Evolutionary conservation across 2,888 invertebrate genomes (phyloP), one percentile per base, ranked within the genome.

Genomic region (Chymomyza caudatula): DNA sequence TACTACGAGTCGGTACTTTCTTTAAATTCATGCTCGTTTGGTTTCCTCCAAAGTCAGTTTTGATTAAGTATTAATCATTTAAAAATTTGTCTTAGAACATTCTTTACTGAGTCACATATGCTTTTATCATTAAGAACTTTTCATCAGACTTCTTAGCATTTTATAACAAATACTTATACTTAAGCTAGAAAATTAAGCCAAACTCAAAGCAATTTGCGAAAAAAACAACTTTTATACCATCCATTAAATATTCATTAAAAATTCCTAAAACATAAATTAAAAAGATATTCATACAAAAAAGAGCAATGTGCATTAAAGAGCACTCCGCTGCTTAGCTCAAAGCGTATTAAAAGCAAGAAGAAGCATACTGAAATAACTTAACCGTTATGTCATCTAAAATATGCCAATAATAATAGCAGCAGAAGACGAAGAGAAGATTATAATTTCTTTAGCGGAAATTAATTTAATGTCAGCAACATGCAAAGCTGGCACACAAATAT

Each of bases 381-480:
- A 15, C 22, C 11, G 29, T 59, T 52, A 62, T 65, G 70, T 44
- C 62, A 61, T 52, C 64, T 74, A 47, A 80, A 80, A 83, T 67
- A 77, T 81, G 85, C 71, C 78, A 84, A 76, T 78, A 84, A 84
- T 67, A 64, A 64, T 54, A 23, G 6, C 17, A 42, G 43, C 63
- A 54, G 58, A 62, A 49, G 52, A 37, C 52, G 25, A 20, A 37
- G 37, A 25, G 19, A 17, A 47, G 29, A 66, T 76, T 71, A 85
- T 71, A 83, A 83, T 77, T 85, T 77, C 73, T 77, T 73, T 63
- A 23, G 60, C 71, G 80, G 77, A 85, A 85, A 81, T 81, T 81
- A 79, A 85, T 81, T 85, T 81, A 85, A 77, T 78, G 85, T 83
- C 84, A 75, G 69, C 77, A 29, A 65, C 75, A 83, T 59, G 75